A percentile compares a stretch with the other conserved stretches of the same genome.
phyloP scores from a whole-genome alignment of 2,888 invertebrate species.

The Octodonta nipae region DNA sequence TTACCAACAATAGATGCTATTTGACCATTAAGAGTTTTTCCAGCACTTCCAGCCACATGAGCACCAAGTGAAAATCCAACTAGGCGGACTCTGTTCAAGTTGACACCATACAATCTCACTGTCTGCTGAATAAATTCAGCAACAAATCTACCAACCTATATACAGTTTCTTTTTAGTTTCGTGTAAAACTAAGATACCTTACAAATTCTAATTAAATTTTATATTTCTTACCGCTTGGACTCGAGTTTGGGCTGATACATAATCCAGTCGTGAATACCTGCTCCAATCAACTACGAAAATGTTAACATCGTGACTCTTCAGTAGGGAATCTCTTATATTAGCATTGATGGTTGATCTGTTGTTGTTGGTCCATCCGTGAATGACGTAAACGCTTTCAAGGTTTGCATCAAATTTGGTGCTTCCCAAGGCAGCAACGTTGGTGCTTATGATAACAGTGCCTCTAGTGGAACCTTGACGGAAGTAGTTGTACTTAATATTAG shows the following conservation, averaged over 20 bases:
- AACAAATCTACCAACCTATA: constrained; percentile 17
- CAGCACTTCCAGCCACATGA: constrained; percentile 24
- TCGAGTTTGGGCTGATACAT: constrained; percentile 14
- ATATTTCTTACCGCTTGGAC: constrained; percentile 19
- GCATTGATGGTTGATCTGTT: constrained; percentile 18
- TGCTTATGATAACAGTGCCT: too few species aligned
- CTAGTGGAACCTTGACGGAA: too few species aligned
- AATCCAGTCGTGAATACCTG: constrained; percentile 9
- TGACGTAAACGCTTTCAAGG: constrained; percentile 20
- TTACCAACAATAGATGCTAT: constrained; percentile 12
- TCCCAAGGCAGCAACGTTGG: neutral
- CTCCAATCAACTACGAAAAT: constrained; percentile 29
- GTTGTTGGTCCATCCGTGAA: constrained; percentile 26
- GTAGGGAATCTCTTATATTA: constrained; percentile 17
- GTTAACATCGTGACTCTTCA: constrained; percentile 20
- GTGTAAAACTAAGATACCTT: neutral
- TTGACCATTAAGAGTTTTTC: constrained; percentile 15
- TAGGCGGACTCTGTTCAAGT: constrained; percentile 7
- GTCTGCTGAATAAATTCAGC: constrained; percentile 15
- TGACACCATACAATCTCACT: constrained; percentile 6
- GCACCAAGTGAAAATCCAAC: constrained; percentile 23
- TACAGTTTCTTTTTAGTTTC: neutral
- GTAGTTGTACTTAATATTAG: too few species aligned
- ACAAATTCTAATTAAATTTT: too few species aligned
- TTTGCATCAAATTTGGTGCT: constrained; percentile 1